These are phyloP conservation scores for Bombycilla garrulus DNA, from an alignment of 2,113 vertebrate genomes.

Conservation along the genomic window DNA sequence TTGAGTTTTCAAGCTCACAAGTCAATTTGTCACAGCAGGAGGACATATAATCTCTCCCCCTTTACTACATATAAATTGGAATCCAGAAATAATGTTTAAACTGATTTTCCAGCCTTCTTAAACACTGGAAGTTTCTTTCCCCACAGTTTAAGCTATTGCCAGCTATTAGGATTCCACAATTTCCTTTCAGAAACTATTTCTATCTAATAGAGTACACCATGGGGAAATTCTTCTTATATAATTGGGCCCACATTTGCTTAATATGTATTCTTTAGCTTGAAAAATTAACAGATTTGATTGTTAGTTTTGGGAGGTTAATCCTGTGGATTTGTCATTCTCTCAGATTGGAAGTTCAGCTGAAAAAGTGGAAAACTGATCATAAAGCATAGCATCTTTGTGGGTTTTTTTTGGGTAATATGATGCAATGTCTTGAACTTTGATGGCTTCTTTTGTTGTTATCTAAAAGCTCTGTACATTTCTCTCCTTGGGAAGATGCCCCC, in stretches of 20 bases:
- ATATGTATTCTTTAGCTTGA: background rate
- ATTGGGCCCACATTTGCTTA: slow-evolving; percentile 4
- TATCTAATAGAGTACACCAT: background rate
- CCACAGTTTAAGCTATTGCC: background rate
- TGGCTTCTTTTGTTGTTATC: background rate
- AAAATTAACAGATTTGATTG: background rate
- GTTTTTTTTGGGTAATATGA: background rate
- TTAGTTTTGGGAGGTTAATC: background rate
- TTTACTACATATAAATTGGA: background rate
- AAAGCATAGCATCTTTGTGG: background rate
- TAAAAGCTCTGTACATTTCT: background rate
- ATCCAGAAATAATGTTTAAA: background rate
- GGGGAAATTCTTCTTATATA: background rate
- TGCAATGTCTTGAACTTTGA: background rate
- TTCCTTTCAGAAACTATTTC: slow-evolving; percentile 7
- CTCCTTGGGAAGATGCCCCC: background rate
- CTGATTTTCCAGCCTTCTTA: background rate
- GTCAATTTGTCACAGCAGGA: background rate
- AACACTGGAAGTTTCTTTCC: background rate
- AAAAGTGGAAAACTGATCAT: background rate
- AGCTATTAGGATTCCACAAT: background rate
- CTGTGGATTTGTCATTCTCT: background rate
- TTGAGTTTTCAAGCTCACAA: background rate
- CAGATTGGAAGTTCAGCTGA: background rate
- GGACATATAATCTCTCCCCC: background rate